Conservation (phyloP, 1,140 invertebrate genomes). For the Drosophila aff. region DNA sequence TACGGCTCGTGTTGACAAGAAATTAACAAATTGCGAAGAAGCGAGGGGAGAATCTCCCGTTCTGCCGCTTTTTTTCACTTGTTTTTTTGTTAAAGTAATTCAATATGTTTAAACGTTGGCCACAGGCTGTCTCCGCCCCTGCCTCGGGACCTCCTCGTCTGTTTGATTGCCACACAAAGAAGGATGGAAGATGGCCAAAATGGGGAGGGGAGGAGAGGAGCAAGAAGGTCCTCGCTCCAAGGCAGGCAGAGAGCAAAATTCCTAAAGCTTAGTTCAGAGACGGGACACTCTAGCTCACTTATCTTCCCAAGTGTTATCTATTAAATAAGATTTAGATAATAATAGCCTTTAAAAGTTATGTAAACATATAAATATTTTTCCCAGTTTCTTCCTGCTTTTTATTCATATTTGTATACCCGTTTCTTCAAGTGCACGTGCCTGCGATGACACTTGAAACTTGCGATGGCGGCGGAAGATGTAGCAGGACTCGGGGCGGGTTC, state of each 20-base stretch:
- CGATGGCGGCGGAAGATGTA: slow-evolving; percentile 38
- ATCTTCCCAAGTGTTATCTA: not conserved
- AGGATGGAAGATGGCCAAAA: slow-evolving; percentile 29
- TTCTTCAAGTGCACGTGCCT: slow-evolving; percentile 26
- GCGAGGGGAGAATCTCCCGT: slow-evolving; percentile 6
- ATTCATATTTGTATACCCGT: not conserved
- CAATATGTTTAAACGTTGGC: slow-evolving; percentile 78
- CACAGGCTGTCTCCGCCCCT: slow-evolving; percentile 44
- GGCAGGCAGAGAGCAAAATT: slow-evolving; percentile 28
- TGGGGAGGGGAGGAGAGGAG: not conserved
- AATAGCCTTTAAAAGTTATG: not conserved
- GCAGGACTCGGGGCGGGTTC: slow-evolving; percentile 12
- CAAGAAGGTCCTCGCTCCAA: slow-evolving; percentile 33
- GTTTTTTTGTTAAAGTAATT: slow-evolving; percentile 66
- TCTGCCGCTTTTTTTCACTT: slow-evolving; percentile 1
- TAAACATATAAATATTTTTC: not conserved
- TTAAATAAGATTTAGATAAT: not conserved
- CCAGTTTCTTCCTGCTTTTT: not conserved
- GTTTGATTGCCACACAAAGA: slow-evolving; percentile 75
- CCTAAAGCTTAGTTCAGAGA: no score
- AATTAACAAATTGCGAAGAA: slow-evolving; percentile 71
- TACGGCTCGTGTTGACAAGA: slow-evolving; percentile 69
- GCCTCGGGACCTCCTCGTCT: slow-evolving; percentile 8
- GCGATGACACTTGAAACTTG: slow-evolving; percentile 72
- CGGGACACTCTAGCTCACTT: not conserved